A percentile compares a stretch with the other conserved stretches of the same genome.
Evolutionary conservation across 2,888 invertebrate genomes (phyloP).

Genomic region (Macaria liturata): DNA sequence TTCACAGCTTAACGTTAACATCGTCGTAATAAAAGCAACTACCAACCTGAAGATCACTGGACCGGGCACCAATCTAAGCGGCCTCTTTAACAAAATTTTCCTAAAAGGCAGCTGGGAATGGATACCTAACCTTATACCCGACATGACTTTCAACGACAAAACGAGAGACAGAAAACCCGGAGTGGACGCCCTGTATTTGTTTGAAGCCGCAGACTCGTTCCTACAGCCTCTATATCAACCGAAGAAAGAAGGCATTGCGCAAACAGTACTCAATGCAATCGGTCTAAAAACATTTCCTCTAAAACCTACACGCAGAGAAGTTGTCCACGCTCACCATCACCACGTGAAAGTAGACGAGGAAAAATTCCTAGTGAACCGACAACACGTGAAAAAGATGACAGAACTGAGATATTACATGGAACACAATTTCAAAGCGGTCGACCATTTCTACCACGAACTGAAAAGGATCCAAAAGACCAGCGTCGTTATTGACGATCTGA

Average conservation of each 20-base stretch:
- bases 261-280: no score
- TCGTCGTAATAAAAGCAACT: not conserved
- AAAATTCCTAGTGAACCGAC: no score
- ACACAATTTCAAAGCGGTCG: not conserved
- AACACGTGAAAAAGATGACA: not conserved
- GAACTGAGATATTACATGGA: not conserved
- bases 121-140: not conserved
- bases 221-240: no score
- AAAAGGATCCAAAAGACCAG: not conserved
- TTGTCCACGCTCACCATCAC: no score
- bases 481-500: not conserved
- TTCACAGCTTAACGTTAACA: not conserved
- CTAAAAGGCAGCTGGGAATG: not conserved
- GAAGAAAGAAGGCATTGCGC: no score
- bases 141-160: conserved; percentile 5
- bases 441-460: not conserved
- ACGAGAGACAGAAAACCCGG: conserved; percentile 3
- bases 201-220: not conserved
- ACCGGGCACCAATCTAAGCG: not conserved
- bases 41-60: not conserved
- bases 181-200: not conserved
- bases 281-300: no score
- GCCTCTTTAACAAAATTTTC: not conserved
- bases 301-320: no score
- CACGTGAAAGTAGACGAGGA: no score